Conservation (phyloP, 1,140 invertebrate species). For the Drosophila lacertosa region DNA sequence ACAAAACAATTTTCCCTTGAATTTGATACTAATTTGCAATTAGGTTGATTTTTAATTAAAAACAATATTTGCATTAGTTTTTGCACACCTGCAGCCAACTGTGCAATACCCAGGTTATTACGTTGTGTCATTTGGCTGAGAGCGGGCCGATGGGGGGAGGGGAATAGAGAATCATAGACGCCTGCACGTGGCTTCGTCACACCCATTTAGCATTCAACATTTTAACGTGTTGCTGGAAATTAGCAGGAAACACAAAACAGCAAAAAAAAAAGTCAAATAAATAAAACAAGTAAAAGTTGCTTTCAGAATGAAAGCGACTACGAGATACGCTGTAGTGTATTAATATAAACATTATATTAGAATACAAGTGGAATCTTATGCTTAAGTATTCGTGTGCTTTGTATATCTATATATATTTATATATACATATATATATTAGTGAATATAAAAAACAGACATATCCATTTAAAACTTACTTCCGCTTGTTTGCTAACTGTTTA, state of each 20-base stretch:
- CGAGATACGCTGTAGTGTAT: neutral
- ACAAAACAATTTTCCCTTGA: neutral
- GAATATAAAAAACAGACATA: too few relatives aligned
- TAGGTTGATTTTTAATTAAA: neutral
- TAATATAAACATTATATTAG: too few relatives aligned
- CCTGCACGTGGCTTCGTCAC: constrained; percentile 66
- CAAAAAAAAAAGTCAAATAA: constrained; percentile 48
- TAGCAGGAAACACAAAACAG: constrained; percentile 63
- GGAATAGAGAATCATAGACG: constrained; percentile 23
- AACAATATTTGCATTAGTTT: neutral
- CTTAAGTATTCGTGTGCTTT: too few relatives aligned
- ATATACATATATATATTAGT: too few relatives aligned
- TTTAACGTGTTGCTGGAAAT: constrained; percentile 58
- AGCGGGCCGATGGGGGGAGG: too few relatives aligned
- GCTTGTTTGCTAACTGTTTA: neutral
- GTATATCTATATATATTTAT: too few relatives aligned
- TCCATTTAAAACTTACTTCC: too few relatives aligned
- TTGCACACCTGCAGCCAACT: constrained; percentile 3
- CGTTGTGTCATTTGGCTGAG: constrained; percentile 5
- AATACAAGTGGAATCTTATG: too few relatives aligned
- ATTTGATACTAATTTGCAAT: neutral
- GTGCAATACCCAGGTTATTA: constrained; percentile 31
- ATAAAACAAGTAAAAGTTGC: neutral
- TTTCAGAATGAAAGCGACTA: neutral
- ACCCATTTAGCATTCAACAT: constrained; percentile 60